Evolutionary conservation across 1,140 invertebrate species (phyloP).

Genomic region (Diabrotica undecimpunctata): DNA sequence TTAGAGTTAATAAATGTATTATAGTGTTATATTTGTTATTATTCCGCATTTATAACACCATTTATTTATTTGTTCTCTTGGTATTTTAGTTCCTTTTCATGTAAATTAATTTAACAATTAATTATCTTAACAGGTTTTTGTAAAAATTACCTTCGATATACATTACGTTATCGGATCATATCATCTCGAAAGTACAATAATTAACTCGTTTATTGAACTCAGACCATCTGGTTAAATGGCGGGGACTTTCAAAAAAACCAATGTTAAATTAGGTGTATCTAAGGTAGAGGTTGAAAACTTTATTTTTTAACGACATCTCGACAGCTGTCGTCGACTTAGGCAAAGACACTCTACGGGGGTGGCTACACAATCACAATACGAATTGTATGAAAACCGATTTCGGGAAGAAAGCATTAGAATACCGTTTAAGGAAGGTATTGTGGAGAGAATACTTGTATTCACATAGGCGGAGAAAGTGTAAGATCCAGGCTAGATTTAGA

Average conservation of each 20-base stretch:
- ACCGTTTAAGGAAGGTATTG: slow-evolving; percentile 37
- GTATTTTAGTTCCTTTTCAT: too few species aligned
- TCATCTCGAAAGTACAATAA: background rate
- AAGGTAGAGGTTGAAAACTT: slow-evolving; percentile 48
- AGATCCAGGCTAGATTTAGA: background rate
- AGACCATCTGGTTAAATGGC: slow-evolving; percentile 29
- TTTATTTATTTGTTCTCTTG: too few species aligned
- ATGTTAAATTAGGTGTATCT: slow-evolving; percentile 48
- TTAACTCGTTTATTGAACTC: slow-evolving; percentile 17
- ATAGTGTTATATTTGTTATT: too few species aligned
- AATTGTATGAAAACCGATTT: slow-evolving; percentile 36
- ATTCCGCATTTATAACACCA: too few species aligned
- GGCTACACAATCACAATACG: slow-evolving; percentile 47
- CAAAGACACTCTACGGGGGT: slow-evolving; percentile 46
- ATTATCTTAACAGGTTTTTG: too few species aligned
- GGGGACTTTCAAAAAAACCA: slow-evolving; percentile 31
- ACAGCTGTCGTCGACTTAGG: slow-evolving; percentile 42
- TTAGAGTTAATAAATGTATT: too few species aligned
- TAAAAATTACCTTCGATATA: too few species aligned
- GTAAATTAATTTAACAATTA: too few species aligned
- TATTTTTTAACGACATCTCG: slow-evolving; percentile 46
- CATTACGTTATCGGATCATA: too few species aligned
- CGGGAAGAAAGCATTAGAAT: slow-evolving; percentile 40
- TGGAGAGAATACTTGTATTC: slow-evolving; percentile 10
- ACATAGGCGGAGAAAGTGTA: slow-evolving; percentile 5